Evolutionary conservation across 2,888 invertebrate genomes (phyloP), one percentile per base, ranked within the genome.

Genomic region (Hetaerina titia): DNA sequence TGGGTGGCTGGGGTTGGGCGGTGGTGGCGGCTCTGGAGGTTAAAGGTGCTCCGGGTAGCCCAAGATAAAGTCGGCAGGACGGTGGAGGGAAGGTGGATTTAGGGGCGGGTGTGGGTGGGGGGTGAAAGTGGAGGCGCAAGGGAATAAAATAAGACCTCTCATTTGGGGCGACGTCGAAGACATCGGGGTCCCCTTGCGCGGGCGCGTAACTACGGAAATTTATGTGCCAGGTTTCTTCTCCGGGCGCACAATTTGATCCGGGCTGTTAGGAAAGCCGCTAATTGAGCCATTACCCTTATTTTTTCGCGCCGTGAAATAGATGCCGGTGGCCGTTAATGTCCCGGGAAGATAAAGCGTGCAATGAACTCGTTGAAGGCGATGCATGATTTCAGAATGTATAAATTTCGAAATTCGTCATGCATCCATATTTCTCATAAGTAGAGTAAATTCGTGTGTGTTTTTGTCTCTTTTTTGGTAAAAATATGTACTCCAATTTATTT

Each of bases 21-120:
- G 81, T 31, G 69, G 45, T n/a, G 69, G 69, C n/a, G n/a, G n/a
- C 6, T n/a, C n/a, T 9, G 22, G 81, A 25, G 25, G 81, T 81
- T 31, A 81, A 81, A 81, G 81, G 81, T 81, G 81, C 81, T 81
- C 81, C n/a, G 81, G 81, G 81, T 15, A 31, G 81, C 25, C 13
- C 81, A 31, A 31, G 31, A 81, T 81, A 81, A 81, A 81, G 81
- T 25, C 81, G 25, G 81, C 31, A 60, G 60, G 60, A 60, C 60
- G 60, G 60, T 60, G 60, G 60, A 60, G 11, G 60, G 60, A 60
- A 60, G 60, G 31, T 9, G 81, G 81, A 81, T 13, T 25, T 31
- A 31, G 22, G 69, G n/a, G 17, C 9, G 69, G n/a, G 22, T 22
- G 69, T 17, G n/a, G 22, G n/a, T 17, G 17, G 0, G 69, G 9